Conservation (phyloP, 2,113 vertebrate genomes). For the Procapra przewalskii region DNA sequence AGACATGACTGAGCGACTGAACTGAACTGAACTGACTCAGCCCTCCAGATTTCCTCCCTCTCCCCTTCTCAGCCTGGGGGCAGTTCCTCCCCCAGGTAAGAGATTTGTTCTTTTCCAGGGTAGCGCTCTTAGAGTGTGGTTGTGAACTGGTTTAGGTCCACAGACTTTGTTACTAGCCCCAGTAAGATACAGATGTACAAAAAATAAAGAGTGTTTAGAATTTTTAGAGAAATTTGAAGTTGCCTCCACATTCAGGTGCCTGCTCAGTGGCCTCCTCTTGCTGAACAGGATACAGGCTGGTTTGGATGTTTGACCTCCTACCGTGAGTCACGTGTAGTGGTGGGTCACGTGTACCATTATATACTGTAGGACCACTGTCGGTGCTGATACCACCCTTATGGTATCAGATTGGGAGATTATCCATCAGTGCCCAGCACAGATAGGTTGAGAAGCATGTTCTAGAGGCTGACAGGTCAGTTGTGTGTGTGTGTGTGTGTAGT, state of each 20-base stretch:
- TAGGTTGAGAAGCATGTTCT: not conserved
- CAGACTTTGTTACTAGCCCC: not conserved
- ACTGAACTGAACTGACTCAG: not conserved
- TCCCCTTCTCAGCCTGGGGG: not conserved
- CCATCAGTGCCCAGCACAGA: not conserved
- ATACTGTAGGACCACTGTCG: not conserved
- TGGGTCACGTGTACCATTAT: not conserved
- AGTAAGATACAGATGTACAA: not conserved
- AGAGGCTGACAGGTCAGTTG: not conserved
- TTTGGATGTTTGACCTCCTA: not conserved
- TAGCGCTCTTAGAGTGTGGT: not conserved
- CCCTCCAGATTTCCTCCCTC: too few species aligned
- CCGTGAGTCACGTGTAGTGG: not conserved
- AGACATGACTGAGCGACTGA: fast-evolving
- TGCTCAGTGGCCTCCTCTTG: not conserved
- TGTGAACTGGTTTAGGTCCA: not conserved
- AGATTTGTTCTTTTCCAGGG: not conserved
- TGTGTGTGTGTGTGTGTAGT: too few species aligned
- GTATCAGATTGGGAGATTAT: not conserved
- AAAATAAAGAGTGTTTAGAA: not conserved
- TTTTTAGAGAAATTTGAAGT: not conserved
- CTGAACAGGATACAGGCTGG: not conserved
- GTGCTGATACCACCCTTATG: too few species aligned
- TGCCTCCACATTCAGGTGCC: not conserved
- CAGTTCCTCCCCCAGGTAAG: not conserved